Conservation (phyloP, 2,888 invertebrate genomes). For the Andricus curvator region DNA sequence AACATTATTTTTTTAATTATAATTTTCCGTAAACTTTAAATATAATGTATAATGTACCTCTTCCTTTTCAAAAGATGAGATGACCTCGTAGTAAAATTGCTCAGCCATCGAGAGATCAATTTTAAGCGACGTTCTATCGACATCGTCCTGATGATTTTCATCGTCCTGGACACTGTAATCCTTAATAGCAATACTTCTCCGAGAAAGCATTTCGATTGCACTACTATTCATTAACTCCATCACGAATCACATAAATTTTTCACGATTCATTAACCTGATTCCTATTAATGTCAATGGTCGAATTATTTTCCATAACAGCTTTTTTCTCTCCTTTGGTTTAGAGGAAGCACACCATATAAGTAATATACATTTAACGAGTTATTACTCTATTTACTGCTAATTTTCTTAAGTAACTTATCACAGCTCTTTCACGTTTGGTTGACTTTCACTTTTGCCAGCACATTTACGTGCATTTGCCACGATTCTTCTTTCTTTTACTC, state of each 20-base stretch:
- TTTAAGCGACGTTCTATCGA: conserved; percentile 70
- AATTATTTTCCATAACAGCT: not conserved
- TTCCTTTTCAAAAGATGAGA: conserved; percentile 75
- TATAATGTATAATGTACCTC: conserved; percentile 66
- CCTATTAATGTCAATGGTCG: not conserved
- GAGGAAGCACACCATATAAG: conserved; percentile 22
- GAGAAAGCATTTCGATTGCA: conserved; percentile 74
- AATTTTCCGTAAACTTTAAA: too few species aligned
- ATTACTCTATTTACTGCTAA: conserved; percentile 28
- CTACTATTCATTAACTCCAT: conserved; percentile 75
- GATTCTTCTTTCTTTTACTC: conserved; percentile 22
- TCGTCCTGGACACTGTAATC: conserved; percentile 67
- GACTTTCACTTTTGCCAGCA: conserved; percentile 60
- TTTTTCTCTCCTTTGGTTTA: conserved; percentile 14
- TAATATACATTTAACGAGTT: conserved; percentile 31
- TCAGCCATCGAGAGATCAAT: conserved; percentile 75
- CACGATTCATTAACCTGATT: conserved; percentile 12
- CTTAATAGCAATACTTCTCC: conserved; percentile 72
- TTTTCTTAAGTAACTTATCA: conserved; percentile 65
- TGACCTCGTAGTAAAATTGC: conserved; percentile 76
- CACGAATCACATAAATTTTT: conserved; percentile 21
- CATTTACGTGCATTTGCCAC: conserved; percentile 33
- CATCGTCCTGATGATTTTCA: conserved; percentile 62
- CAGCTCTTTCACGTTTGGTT: conserved; percentile 71
- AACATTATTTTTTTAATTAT: not conserved